Evolutionary conservation across 2,797 vertebrate genomes (phyloP), one percentile per base, ranked within the genome.

Genomic region (Discoglossus pictus): DNA sequence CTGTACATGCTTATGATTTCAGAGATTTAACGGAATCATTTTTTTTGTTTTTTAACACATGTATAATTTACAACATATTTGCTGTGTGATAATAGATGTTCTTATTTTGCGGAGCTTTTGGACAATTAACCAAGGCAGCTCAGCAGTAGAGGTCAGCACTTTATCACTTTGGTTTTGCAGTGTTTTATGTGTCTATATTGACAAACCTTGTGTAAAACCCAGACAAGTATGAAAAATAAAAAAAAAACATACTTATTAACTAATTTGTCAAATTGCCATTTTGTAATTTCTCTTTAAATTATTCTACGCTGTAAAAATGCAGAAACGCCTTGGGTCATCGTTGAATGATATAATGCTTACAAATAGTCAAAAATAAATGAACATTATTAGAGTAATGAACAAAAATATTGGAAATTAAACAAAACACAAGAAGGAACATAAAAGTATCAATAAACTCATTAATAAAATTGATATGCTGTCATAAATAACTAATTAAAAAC

Each of bases 151-250:
- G 56, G 74, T 70, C 75, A 80, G 73, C 59, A 74, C 68, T 68
- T 82, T 72, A 75, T 76, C 55, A 61, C 72, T 78, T 75, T 65
- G 38, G 66, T 67, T 79, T 73, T 77, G 48, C 82, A 68, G 40
- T 74, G 48, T 75, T 82, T 67, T 76, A 56, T 11, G 0, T 75
- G 74, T 65, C 80, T 79, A 66, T 65, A 53, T 74, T 66, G 78
- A 58, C 58, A 4, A 73, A 40, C 43, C 69, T 6, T 68, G 50
- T 75, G 81, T 72, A 71, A 42, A 77, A 61, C 68, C 80, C 59
- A 50, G 60, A 60, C 73, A 78, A 73, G 55, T 73, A 63, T 17
- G 53, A 70, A 71, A 69, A 78, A 78, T 80, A 74, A 84, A 82
- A 79, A 39, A n/a, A n/a, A 80, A 75, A 69, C 73, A 63, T 55